A percentile compares a stretch with the other conserved stretches of the same genome.
Conservation (phyloP, 2,888 invertebrate species). For the Biston stratarius region DNA sequence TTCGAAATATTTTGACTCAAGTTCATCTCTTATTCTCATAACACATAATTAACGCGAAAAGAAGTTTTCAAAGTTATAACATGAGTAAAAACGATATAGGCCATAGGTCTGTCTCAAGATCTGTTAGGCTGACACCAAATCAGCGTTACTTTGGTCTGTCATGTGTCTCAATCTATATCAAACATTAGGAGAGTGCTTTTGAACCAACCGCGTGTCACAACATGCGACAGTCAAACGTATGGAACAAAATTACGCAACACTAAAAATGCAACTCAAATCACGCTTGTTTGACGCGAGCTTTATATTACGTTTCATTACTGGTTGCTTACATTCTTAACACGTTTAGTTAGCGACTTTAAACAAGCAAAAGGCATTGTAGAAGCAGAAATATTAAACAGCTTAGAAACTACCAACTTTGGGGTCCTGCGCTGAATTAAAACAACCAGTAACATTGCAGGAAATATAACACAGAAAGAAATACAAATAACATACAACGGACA, state of each 20-base stretch:
- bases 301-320: constrained; percentile 24
- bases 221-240: neutral
- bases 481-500: constrained; percentile 43
- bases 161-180: neutral
- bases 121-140: constrained; percentile 1
- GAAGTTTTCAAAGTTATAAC: constrained; percentile 10
- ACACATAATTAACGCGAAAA: neutral
- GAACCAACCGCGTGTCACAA: too few species aligned
- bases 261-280: neutral
- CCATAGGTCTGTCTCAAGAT: constrained; percentile 17
- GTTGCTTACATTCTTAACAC: constrained; percentile 16
- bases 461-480: constrained; percentile 49
- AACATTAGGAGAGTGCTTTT: too few species aligned
- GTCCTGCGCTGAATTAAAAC: constrained; percentile 32
- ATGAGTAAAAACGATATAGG: constrained; percentile 21
- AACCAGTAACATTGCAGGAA: constrained; percentile 34
- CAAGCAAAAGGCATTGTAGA: constrained; percentile 15
- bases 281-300: constrained; percentile 5
- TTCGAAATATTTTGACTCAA: constrained; percentile 17
- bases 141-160: neutral
- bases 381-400: constrained; percentile 18
- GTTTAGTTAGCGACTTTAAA: constrained; percentile 1
- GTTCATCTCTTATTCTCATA: neutral
- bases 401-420: constrained; percentile 12
- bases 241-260: neutral